These are phyloP conservation scores for Nibea albiflora DNA, from an alignment of 2,113 vertebrate genomes.

Conservation along the genomic window DNA sequence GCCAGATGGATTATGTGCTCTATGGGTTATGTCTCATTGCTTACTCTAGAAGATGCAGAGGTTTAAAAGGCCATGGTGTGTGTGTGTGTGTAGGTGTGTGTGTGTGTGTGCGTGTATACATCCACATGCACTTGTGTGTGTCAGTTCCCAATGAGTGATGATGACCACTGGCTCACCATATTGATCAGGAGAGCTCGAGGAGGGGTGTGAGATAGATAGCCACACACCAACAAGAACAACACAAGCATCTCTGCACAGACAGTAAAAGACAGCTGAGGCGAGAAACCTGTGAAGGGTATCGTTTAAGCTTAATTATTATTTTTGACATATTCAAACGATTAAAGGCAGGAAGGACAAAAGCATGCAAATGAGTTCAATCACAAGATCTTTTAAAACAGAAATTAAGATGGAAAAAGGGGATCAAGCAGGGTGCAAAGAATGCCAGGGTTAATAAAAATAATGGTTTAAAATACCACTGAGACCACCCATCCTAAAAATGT, in stretches of 20 bases:
- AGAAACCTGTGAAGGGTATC: constrained; percentile 24
- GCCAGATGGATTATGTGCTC: constrained; percentile 75
- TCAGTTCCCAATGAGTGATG: constrained; percentile 74
- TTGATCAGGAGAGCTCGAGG: constrained; percentile 68
- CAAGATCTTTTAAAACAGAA: constrained; percentile 47
- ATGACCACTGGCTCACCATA: constrained; percentile 73
- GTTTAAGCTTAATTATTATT: constrained; percentile 19
- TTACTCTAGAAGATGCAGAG: constrained; percentile 67
- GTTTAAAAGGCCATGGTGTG: constrained; percentile 70
- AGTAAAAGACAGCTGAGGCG: not conserved
- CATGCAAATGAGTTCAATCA: constrained; percentile 35
- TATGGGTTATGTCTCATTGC: constrained; percentile 62
- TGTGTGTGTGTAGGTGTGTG: constrained; percentile 26
- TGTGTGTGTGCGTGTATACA: constrained; percentile 38
- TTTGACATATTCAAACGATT: constrained; percentile 45
- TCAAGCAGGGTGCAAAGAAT: constrained; percentile 65
- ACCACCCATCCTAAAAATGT: constrained; percentile 75
- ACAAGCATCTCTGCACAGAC: constrained; percentile 19
- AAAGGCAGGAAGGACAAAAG: constrained; percentile 40
- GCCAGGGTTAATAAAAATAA: constrained; percentile 77
- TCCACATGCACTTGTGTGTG: constrained; percentile 52
- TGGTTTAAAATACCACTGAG: constrained; percentile 68
- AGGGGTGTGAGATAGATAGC: constrained; percentile 61
- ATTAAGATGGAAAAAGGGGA: constrained; percentile 51
- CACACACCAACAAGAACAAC: constrained; percentile 45